phyloP scores from a whole-genome alignment of 2,888 invertebrate genomes.

The Blastobasis adustella region DNA sequence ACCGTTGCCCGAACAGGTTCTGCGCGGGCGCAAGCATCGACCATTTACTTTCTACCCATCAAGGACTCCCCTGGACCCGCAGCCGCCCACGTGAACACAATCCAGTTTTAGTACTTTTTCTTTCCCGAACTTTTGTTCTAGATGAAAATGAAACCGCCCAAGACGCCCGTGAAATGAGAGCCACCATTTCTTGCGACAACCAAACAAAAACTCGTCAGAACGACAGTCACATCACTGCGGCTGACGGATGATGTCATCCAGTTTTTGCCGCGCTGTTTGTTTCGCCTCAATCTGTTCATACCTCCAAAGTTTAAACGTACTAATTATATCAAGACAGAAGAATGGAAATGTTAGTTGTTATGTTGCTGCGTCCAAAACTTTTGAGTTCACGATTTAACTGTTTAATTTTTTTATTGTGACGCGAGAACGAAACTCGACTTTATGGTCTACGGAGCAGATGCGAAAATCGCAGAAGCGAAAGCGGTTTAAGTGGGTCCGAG shows the following conservation, averaged over 20 bases:
- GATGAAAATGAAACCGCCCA: conserved; percentile 1
- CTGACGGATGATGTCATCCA: conserved; percentile 5
- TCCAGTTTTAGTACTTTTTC: conserved; percentile 1
- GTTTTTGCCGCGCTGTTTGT: neutral
- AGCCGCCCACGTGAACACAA: conserved; percentile 20
- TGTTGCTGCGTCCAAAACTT: conserved; percentile 34
- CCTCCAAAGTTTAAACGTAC: no score
- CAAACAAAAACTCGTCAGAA: conserved; percentile 3
- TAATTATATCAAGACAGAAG: no score
- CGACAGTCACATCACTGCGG: conserved; percentile 2
- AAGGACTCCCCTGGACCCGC: conserved; percentile 51
- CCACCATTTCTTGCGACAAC: neutral
- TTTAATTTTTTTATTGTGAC: conserved; percentile 21
- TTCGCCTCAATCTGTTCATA: neutral
- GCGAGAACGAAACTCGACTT: conserved; percentile 40
- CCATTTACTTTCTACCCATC: conserved; percentile 69
- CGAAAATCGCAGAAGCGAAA: conserved; percentile 62
- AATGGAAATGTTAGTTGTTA: neutral
- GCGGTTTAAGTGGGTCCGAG: conserved; percentile 43
- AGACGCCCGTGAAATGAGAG: neutral
- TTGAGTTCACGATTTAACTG: conserved; percentile 11
- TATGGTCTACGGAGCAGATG: conserved; percentile 44
- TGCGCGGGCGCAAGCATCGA: conserved; percentile 32
- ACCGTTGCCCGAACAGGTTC: conserved; percentile 70
- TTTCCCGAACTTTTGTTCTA: neutral